Conservation (phyloP, 1,140 invertebrate genomes). For the Carposina sasakii region DNA sequence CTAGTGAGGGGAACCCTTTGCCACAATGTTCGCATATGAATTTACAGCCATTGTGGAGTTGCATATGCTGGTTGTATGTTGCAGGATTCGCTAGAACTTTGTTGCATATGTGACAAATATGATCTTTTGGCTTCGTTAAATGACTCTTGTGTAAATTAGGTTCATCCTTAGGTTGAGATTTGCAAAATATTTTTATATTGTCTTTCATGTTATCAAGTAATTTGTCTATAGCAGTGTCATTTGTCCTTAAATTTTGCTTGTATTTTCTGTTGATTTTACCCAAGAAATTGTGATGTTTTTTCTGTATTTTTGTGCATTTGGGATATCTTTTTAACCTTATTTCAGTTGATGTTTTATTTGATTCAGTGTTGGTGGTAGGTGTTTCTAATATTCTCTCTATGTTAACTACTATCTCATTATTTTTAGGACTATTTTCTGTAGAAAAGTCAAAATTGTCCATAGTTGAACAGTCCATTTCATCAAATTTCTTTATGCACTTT, state of each 20-base stretch:
- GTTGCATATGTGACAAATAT: slow-evolving; percentile 41
- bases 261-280: neutral
- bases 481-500: no score
- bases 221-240: slow-evolving; percentile 13
- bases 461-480: no score
- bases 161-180: slow-evolving; percentile 4
- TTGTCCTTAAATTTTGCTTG: slow-evolving; percentile 10
- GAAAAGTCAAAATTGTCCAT: no score
- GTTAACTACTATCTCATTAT: no score
- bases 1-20: slow-evolving; percentile 40
- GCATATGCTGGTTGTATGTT: slow-evolving; percentile 54
- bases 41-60: slow-evolving; percentile 44
- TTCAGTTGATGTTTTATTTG: no score
- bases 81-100: slow-evolving; percentile 42
- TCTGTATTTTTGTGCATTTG: no score
- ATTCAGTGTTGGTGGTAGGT: no score
- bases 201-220: slow-evolving; percentile 5
- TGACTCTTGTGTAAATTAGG: slow-evolving; percentile 5
- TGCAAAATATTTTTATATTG: slow-evolving; percentile 4
- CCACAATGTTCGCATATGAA: slow-evolving; percentile 58
- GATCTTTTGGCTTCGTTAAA: slow-evolving; percentile 6
- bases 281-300: neutral
- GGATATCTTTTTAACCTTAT: no score
- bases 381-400: no score
- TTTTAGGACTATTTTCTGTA: no score